Evolutionary conservation across 2,113 vertebrate genomes (phyloP).

Genomic region (Platysteira castanea): DNA sequence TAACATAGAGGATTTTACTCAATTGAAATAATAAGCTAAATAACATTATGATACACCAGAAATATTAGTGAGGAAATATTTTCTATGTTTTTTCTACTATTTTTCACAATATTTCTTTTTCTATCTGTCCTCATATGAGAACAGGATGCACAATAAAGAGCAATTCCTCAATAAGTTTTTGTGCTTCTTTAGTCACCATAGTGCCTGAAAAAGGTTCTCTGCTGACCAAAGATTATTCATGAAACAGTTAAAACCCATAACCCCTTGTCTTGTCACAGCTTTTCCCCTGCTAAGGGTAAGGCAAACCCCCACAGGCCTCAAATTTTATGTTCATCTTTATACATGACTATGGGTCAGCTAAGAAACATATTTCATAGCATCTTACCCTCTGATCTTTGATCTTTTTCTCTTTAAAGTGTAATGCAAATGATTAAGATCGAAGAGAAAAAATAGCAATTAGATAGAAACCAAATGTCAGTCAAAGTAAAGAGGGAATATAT

Average conservation of each 20-base stretch:
- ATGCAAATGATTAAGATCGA: conserved; percentile 36
- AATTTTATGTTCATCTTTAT: neutral
- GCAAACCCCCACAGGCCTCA: neutral
- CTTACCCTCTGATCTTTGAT: conserved; percentile 7
- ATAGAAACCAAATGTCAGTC: neutral
- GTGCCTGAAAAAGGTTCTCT: neutral
- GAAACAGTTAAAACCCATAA: neutral
- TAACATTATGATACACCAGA: neutral
- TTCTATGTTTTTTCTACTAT: neutral
- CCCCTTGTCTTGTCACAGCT: neutral
- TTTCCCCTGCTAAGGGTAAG: neutral
- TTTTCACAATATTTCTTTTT: neutral
- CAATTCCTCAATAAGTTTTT: neutral
- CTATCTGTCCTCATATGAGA: neutral
- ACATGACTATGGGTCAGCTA: neutral
- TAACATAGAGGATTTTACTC: neutral
- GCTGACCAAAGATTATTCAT: neutral
- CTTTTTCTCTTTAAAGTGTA: conserved; percentile 4
- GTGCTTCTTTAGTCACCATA: neutral
- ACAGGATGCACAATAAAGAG: neutral
- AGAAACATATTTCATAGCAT: conserved; percentile 6
- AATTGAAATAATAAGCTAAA: neutral
- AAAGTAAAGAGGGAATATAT: neutral
- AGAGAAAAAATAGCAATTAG: conserved; percentile 41
- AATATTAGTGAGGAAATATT: rapidly evolving